phyloP scores from a whole-genome alignment of 2,888 invertebrate genomes.

The Drosophila algonquin region DNA sequence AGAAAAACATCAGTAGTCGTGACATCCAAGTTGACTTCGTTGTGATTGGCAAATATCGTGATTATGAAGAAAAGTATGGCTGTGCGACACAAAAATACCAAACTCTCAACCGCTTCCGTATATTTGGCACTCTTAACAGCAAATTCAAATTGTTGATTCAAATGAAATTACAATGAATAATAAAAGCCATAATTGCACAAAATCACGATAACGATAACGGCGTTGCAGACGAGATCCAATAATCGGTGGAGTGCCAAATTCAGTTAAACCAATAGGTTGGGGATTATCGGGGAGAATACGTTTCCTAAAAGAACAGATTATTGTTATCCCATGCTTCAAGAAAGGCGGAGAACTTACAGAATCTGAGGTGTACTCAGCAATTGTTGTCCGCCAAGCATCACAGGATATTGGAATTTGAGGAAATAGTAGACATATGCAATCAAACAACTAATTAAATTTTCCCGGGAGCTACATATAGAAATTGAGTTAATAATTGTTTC shows the following conservation, averaged over 20 bases:
- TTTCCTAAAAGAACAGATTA: neutral
- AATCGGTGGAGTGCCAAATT: neutral
- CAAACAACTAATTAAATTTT: neutral
- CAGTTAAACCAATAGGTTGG: neutral
- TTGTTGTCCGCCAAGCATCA: neutral
- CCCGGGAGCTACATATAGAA: neutral
- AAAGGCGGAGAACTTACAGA: neutral
- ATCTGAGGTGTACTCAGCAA: neutral
- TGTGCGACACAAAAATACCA: too few species aligned
- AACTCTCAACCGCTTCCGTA: too few species aligned
- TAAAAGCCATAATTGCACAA: too few species aligned
- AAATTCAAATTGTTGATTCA: too few species aligned
- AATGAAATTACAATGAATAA: too few species aligned
- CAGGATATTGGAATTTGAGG: neutral
- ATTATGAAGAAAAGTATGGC: too few species aligned
- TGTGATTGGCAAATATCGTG: too few species aligned
- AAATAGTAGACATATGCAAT: neutral
- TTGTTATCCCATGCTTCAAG: neutral
- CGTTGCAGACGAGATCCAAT: neutral
- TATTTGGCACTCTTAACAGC: too few species aligned
- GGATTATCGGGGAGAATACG: neutral
- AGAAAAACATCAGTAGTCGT: too few species aligned
- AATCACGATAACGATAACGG: too few species aligned
- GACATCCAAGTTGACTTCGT: too few species aligned
- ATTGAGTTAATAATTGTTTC: too few species aligned